phyloP scores from a whole-genome alignment of 2,113 vertebrate species.

The Marmota flaviventris region DNA sequence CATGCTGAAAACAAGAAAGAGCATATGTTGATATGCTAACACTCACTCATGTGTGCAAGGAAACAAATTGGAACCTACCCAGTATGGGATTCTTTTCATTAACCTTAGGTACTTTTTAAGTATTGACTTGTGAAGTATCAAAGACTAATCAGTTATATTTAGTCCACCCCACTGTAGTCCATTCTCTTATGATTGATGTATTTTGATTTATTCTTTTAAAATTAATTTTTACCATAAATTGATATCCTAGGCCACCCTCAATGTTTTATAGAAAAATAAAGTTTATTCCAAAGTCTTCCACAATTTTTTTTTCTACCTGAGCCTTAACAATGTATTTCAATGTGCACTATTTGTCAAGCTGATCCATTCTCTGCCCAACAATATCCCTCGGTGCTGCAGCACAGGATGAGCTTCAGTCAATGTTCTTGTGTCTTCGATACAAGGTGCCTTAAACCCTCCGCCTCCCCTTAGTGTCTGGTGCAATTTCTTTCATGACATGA shows the following conservation, averaged over 20 bases:
- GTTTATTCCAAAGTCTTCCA: background rate
- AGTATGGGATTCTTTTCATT: background rate
- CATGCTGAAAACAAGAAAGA: conserved; percentile 89
- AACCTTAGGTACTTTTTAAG: background rate
- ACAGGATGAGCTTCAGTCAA: background rate
- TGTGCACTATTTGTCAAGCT: rapidly evolving
- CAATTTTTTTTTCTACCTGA: background rate
- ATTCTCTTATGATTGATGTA: background rate
- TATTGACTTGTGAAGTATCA: background rate
- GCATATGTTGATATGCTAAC: background rate
- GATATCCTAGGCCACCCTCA: background rate
- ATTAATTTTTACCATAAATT: background rate
- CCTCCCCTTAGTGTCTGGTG: rapidly evolving
- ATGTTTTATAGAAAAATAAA: background rate
- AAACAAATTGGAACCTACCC: background rate
- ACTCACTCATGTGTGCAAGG: background rate
- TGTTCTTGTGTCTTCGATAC: rapidly evolving
- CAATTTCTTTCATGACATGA: background rate
- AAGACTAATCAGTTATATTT: background rate
- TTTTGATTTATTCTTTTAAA: background rate
- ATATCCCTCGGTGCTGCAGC: background rate
- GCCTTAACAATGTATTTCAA: background rate
- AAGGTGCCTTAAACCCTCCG: background rate
- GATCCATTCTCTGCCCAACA: background rate
- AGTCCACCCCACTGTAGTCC: background rate